Conservation (phyloP, 2,113 vertebrate genomes). For the Hippoglossus stenolepis region DNA sequence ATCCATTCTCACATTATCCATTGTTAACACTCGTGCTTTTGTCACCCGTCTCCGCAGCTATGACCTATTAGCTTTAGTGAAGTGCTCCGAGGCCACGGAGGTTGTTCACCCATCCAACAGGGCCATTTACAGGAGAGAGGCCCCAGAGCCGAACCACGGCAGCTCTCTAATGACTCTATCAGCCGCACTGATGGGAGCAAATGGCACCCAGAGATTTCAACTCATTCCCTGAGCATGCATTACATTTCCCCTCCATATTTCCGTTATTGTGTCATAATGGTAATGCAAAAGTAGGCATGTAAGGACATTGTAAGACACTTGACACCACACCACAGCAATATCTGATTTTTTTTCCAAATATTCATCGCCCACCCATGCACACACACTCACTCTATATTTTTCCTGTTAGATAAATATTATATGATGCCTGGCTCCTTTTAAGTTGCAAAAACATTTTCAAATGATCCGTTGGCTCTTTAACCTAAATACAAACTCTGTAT, state of each 20-base stretch:
- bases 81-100: constrained; percentile 65
- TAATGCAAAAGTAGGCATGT: constrained; percentile 39
- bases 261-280: constrained; percentile 60
- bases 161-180: constrained; percentile 79
- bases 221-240: constrained; percentile 64
- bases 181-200: constrained; percentile 76
- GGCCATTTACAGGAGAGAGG: constrained; percentile 72
- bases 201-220: constrained; percentile 74
- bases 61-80: constrained; percentile 76
- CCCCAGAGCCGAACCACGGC: constrained; percentile 49
- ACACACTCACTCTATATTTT: not conserved
- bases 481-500: constrained; percentile 47
- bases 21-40: constrained; percentile 65
- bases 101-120: constrained; percentile 72
- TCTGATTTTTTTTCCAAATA: not conserved
- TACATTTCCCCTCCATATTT: constrained; percentile 67
- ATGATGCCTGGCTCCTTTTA: not conserved
- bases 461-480: constrained; percentile 47
- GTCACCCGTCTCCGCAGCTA: constrained; percentile 61
- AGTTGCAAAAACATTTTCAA: constrained; percentile 42
- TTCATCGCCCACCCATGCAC: not conserved
- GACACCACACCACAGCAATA: constrained; percentile 10
- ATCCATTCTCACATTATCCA: constrained; percentile 65
- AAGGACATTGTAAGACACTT: constrained; percentile 42
- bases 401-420: constrained; percentile 7